Conservation (phyloP, 1,140 invertebrate species). For the Drosophila ercepeae region DNA sequence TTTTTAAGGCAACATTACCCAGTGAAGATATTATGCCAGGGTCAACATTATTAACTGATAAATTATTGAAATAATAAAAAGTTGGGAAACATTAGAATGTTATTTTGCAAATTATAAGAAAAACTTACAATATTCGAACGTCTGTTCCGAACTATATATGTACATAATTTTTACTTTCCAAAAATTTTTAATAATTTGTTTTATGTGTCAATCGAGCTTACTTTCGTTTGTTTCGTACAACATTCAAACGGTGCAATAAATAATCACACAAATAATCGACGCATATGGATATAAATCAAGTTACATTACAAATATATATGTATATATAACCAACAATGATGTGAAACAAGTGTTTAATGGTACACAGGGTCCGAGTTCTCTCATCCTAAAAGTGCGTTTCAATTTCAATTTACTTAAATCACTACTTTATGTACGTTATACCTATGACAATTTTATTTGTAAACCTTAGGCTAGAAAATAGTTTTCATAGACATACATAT, state of each 20-base stretch:
- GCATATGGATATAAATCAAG: too few species aligned
- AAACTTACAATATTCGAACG: conserved; percentile 23
- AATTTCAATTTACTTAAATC: too few species aligned
- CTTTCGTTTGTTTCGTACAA: conserved; percentile 11
- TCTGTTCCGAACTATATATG: conserved; percentile 4
- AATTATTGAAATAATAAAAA: conserved; percentile 6
- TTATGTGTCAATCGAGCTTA: too few species aligned
- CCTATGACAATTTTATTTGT: too few species aligned
- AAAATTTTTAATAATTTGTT: background rate
- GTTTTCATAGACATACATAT: too few species aligned
- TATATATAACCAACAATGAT: too few species aligned
- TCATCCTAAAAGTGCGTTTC: too few species aligned
- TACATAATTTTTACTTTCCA: background rate
- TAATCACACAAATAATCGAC: background rate
- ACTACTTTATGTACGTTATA: too few species aligned
- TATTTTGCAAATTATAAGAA: conserved; percentile 52
- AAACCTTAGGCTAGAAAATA: too few species aligned
- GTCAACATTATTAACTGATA: conserved; percentile 22
- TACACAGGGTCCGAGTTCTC: too few species aligned
- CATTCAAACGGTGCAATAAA: conserved; percentile 21
- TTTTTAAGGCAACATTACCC: conserved; percentile 84
- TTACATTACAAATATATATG: too few species aligned
- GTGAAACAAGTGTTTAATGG: too few species aligned
- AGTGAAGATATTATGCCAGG: conserved; percentile 79
- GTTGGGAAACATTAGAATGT: conserved; percentile 54